Base-by-base conservation (phyloP, 2,113 vertebrate genomes). In the Pantherophis guttatus region DNA sequence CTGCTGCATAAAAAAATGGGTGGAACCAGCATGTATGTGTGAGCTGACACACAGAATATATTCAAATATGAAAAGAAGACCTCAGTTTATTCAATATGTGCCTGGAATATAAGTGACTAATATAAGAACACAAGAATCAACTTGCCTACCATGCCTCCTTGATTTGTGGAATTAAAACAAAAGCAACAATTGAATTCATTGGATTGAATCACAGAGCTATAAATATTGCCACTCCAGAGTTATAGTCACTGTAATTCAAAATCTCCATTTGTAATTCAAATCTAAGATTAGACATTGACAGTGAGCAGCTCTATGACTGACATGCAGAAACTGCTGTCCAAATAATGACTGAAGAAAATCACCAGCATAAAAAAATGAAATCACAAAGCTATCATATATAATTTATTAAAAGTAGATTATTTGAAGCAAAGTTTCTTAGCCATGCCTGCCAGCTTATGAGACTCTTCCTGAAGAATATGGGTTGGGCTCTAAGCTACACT, bases 21-120 rank as follows among this genome's bases (percentile, higher is more conserved):
- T 92, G 96, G 91, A 95, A 94, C 93, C 92, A 55, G 88, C 62
- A 90, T 52, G 93, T n/a, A 93, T 92, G 96, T 81, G 17, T 81
- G 33, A 81, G 33, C 33, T 81, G 96, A 94, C 97, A 97, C 96
- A 96, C 96, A 95, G 91, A 95, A 95, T 97, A 96, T 97, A 97
- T 96, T 97, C 92, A 89, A 91, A 93, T 87, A 33, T 50, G 90
- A 94, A 57, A 93, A 70, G 85, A 95, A 70, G 85, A 95, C 92
- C 94, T 95, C 29, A 94, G 53, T 89, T 96, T 96, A 97, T 94
- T 96, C 93, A 94, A 89, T 53, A 91, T 89, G 91, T 50, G 93
- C 87, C 23, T 89, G 15, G 52, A 50, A 39, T n/a, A 48, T 93
- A 94, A 95, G 33, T 29, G 58, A 95, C 92, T 89, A 89, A 89